These are phyloP conservation scores for Megaleporinus macrocephalus DNA, from an alignment of 2,113 vertebrate species.

Conservation along the genomic window DNA sequence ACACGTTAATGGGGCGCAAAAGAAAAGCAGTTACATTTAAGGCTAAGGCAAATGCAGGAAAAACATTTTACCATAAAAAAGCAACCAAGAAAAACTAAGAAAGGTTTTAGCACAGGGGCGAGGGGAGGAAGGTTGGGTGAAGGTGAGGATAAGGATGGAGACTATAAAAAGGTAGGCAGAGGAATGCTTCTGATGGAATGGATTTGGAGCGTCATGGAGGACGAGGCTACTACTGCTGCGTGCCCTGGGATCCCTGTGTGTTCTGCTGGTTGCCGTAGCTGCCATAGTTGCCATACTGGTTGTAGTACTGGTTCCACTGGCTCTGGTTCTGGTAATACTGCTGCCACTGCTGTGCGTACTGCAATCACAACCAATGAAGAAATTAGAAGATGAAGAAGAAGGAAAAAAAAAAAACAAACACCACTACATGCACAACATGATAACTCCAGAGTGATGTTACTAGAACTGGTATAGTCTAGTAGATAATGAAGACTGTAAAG, in stretches of 20 bases:
- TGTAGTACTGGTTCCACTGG: slow-evolving; percentile 94
- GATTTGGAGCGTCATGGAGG: background rate
- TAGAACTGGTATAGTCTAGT: background rate
- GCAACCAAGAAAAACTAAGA: background rate
- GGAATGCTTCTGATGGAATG: slow-evolving; percentile 54
- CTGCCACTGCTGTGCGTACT: slow-evolving; percentile 94
- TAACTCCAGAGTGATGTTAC: background rate
- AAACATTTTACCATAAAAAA: slow-evolving; percentile 1
- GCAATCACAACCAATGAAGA: slow-evolving; percentile 32
- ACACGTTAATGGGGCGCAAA: slow-evolving; percentile 10
- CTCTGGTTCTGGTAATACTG: slow-evolving; percentile 94
- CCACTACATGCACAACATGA: background rate
- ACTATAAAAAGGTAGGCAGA: slow-evolving; percentile 35
- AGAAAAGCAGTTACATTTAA: slow-evolving; percentile 32
- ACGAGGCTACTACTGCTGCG: slow-evolving; percentile 51
- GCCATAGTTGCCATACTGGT: slow-evolving; percentile 86
- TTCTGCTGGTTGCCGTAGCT: slow-evolving; percentile 70
- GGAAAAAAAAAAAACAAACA: background rate
- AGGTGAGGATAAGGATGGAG: background rate
- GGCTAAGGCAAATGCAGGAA: slow-evolving; percentile 22
- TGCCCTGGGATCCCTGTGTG: slow-evolving; percentile 81
- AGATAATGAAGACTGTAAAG: background rate
- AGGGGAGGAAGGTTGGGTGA: slow-evolving; percentile 14
- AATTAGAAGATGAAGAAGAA: background rate
- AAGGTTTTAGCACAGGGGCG: background rate